These are phyloP conservation scores for Acrobasis consociella DNA, from an alignment of 2,888 invertebrate species.

Conservation along the genomic window DNA sequence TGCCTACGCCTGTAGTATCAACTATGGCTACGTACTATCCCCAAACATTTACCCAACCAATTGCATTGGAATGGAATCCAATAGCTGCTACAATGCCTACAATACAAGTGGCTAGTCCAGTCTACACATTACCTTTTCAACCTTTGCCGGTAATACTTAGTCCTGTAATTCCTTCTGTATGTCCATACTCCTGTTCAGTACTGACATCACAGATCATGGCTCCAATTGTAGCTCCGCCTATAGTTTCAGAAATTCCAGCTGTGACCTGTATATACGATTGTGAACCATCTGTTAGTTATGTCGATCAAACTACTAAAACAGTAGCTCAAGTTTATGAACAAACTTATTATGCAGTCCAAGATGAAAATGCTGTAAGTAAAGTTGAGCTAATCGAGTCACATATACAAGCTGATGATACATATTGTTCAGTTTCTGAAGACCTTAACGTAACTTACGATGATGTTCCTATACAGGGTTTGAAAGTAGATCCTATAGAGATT, in stretches of 20 bases:
- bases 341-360: background rate
- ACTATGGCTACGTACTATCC: constrained; percentile 4
- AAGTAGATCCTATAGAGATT: constrained; percentile 42
- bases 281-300: background rate
- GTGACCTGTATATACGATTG: background rate
- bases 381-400: background rate
- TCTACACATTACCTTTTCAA: constrained; percentile 2
- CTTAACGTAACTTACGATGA: background rate
- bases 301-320: background rate
- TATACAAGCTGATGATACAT: background rate
- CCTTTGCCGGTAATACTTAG: background rate
- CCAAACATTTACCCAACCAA: background rate
- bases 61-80: background rate
- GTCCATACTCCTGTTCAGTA: background rate
- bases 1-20: background rate
- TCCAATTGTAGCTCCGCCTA: background rate
- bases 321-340: too few relatives aligned
- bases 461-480: background rate
- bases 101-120: background rate
- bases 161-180: background rate
- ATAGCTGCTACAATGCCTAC: background rate
- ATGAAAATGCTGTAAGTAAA: background rate
- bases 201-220: constrained; percentile 2
- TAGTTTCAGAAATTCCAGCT: constrained; percentile 6
- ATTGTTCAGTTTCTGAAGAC: background rate